A percentile compares a stretch with the other conserved stretches of the same genome.
Conservation (phyloP, 2,888 invertebrate genomes). For the Leptinotarsa tumamoca region DNA sequence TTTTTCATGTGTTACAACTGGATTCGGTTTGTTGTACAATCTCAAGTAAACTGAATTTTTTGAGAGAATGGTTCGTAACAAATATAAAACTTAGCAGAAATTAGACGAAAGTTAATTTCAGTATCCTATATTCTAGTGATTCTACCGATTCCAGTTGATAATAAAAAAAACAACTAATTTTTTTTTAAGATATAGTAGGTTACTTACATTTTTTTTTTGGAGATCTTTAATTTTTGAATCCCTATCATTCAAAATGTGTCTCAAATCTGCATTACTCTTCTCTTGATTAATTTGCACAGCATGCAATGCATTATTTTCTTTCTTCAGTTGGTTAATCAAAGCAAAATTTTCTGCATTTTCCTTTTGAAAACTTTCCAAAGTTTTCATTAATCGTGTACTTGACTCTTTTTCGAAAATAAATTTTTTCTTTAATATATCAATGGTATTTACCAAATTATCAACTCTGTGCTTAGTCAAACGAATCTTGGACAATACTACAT, state of each 20-base stretch:
- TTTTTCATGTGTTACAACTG: too few species aligned
- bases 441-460: slow-evolving; percentile 52
- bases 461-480: slow-evolving; percentile 48
- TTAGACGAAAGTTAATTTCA: too few species aligned
- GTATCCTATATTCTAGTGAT: too few species aligned
- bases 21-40: too few species aligned
- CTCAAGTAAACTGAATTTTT: too few species aligned
- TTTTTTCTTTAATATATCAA: slow-evolving; percentile 56
- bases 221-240: slow-evolving; percentile 51
- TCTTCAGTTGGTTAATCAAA: slow-evolving; percentile 54
- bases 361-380: slow-evolving; percentile 57
- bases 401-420: slow-evolving; percentile 54
- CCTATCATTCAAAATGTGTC: slow-evolving; percentile 45
- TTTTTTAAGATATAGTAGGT: background rate
- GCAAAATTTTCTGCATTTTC: slow-evolving; percentile 56
- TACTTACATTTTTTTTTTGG: slow-evolving; percentile 56
- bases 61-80: too few species aligned
- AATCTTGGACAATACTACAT: slow-evolving; percentile 44
- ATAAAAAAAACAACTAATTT: background rate
- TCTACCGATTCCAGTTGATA: background rate
- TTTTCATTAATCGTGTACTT: slow-evolving; percentile 52
- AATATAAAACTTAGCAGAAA: too few species aligned
- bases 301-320: slow-evolving; percentile 55
- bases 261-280: slow-evolving; percentile 51
- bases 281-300: slow-evolving; percentile 51